Percentiles rank a stretch among this genome's conserved stretches.
Evolutionary conservation across 2,888 invertebrate genomes (phyloP).

Genomic region (Drosophila atroscutellata): DNA sequence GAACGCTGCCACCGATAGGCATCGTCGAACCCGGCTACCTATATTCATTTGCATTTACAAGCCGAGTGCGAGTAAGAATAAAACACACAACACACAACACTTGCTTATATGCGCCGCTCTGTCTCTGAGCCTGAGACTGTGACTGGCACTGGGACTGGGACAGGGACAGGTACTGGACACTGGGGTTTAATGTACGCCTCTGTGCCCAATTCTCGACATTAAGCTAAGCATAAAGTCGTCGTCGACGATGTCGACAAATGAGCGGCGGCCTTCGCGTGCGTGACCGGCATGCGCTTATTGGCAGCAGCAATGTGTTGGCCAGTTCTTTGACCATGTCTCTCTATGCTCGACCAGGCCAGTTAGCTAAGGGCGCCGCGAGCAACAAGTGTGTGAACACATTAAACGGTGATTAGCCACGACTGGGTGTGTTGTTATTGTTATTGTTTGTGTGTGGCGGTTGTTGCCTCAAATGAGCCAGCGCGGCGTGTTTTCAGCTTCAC

Average conservation of each 20-base stretch:
- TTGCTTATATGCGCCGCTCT: constrained; percentile 39
- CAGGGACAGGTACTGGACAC: constrained; percentile 6
- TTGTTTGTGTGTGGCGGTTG: constrained; percentile 15
- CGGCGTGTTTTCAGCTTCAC: constrained; percentile 33
- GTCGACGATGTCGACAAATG: constrained; percentile 26
- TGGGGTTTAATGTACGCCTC: constrained; percentile 64
- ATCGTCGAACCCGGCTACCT: constrained; percentile 45
- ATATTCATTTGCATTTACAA: constrained; percentile 59
- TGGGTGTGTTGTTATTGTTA: constrained; percentile 19
- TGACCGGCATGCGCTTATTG: constrained; percentile 78
- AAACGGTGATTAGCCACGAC: constrained; percentile 71
- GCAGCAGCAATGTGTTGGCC: constrained; percentile 37
- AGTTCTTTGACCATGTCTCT: constrained; percentile 61
- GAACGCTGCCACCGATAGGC: constrained; percentile 49
- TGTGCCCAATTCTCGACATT: constrained; percentile 68
- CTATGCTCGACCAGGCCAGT: constrained; percentile 40
- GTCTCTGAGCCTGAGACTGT: constrained; percentile 25
- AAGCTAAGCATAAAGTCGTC: constrained; percentile 32
- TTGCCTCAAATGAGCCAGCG: constrained; percentile 29
- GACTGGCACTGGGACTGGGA: constrained; percentile 14
- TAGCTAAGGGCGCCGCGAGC: constrained; percentile 73
- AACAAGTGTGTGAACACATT: constrained; percentile 79
- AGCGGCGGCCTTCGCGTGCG: constrained; percentile 82
- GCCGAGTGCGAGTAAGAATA: constrained; percentile 15
- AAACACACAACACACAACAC: constrained; percentile 9